Evolutionary conservation across 2,888 invertebrate genomes (phyloP), one percentile per base, ranked within the genome.

Genomic region (Hermodice carunculata): DNA sequence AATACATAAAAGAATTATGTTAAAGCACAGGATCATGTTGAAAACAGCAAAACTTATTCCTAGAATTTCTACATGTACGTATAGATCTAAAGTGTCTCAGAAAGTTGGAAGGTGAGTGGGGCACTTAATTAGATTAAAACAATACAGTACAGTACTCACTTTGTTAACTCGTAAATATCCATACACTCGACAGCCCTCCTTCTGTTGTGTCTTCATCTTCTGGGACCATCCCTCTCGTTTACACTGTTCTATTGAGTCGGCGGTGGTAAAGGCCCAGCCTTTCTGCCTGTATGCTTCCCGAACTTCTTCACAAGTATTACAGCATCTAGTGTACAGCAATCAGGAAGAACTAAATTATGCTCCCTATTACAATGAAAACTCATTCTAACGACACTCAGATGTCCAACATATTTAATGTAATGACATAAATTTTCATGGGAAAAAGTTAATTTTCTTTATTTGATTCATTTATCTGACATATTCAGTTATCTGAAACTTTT

Each of bases 281-380:
- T 92, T 91, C 71, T 90, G 85, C 75, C 93, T 90, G 84, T 99
- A 99, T 0, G 98, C 98, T 84, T 94, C 94, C 85, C 93, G 91
- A 0, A 99, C 96, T 61, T 97, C 95, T 70, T 96, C 95, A 88
- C 99, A 99, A 17, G 95, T 95, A 84, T 97, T 96, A 85, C 98
- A 99, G 85, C 98, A 98, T 77, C 96, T 96, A 76, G 0, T 63
- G 59, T 17, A 51, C 14, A 52, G n/a, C n/a, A n/a, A n/a, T n/a
- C n/a, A n/a, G n/a, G n/a, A n/a, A n/a, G n/a, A n/a, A n/a, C n/a
- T n/a, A n/a, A n/a, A n/a, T n/a, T n/a, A n/a, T n/a, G n/a, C n/a
- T n/a, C n/a, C n/a, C n/a, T n/a, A n/a, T n/a, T n/a, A n/a, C n/a
- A n/a, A n/a, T n/a, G n/a, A n/a, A n/a, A n/a, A n/a, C n/a, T n/a